Base-by-base conservation (phyloP, 2,888 invertebrate genomes). In the Stratiomys singularior region DNA sequence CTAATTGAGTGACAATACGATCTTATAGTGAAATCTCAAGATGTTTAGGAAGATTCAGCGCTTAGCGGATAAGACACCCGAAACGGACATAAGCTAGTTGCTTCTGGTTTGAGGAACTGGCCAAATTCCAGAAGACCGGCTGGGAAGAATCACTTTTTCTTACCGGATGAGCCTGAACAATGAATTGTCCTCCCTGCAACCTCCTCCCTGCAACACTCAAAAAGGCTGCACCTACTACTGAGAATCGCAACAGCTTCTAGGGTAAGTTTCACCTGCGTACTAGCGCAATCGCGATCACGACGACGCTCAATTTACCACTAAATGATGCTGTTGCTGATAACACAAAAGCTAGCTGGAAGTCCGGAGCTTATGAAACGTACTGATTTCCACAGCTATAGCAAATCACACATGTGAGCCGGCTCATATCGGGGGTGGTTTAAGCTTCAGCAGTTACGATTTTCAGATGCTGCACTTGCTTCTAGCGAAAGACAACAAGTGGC, bases 1-100 rank as follows among this genome's bases (percentile, higher is more conserved):
- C 66, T 66, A 66, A 66, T 66, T 66, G 37, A 18, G 11, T 37
- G 21, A 37, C 66, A 66, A 66, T 37, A 30, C n/a, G 18, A 37
- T 66, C 1, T n/a, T 66, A 18, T 21, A 1, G 1, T 21, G 66
- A 21, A 66, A 66, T 37, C 27, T 66, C 18, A 13, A 21, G 27
- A 63, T 27, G n/a, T n/a, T 28, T 37, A 37, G 66, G 66, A 15
- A 18, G 23, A 11, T 60, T 60, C 23, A 3, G 9, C 11, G 21
- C 4, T 52, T n/a, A 52, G 52, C 52, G 52, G 52, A 52, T 52
- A 4, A 13, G 15, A 5, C 4, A 52, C 2, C 52, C 52, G 52
- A 13, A 52, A 9, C 15, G 18, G 18, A 52, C 15, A 5, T 4
- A 18, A 52, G 15, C 15, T 44, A 13, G 44, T 44, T 13, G n/a